Conservation (phyloP, 92 coral and sea anemone genomes). For the Phenganax subtilis region DNA sequence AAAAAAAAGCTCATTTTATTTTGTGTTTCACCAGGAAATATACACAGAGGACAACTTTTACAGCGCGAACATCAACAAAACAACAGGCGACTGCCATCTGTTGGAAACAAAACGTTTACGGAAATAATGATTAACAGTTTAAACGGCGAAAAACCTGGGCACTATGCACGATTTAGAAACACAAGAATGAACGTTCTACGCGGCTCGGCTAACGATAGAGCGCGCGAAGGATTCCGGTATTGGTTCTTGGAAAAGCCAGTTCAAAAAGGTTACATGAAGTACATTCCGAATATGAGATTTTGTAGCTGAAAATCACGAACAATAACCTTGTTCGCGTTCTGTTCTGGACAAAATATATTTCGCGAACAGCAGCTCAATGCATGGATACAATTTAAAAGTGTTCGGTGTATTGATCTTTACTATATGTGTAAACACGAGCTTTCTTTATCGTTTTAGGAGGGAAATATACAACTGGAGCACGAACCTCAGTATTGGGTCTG, state of each 20-base stretch:
- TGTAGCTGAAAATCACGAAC: too few species aligned
- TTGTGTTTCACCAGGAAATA: background rate
- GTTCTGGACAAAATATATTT: too few species aligned
- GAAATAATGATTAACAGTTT: constrained; percentile 67
- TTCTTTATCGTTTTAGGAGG: constrained; percentile 57
- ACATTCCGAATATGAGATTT: too few species aligned
- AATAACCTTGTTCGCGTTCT: too few species aligned
- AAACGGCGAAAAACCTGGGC: constrained; percentile 87
- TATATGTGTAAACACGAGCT: too few species aligned
- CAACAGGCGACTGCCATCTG: constrained; percentile 74
- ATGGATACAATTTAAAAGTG: too few species aligned
- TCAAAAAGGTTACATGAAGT: constrained; percentile 54
- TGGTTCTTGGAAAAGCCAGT: constrained; percentile 92
- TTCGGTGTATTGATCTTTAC: too few species aligned
- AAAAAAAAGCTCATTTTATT: too few species aligned
- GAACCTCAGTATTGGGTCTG: constrained; percentile 80
- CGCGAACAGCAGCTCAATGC: too few species aligned
- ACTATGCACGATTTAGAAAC: constrained; percentile 71
- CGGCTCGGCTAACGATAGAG: constrained; percentile 94
- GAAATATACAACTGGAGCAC: constrained; percentile 80
- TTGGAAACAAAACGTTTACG: constrained; percentile 75
- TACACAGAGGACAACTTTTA: constrained; percentile 17
- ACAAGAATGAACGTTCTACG: constrained; percentile 73
- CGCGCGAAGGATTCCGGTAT: constrained; percentile 82
- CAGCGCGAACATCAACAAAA: constrained; percentile 64